Evolutionary conservation across 1,140 invertebrate species (phyloP), one percentile per base, ranked within the genome.

Genomic region (Cyclargus thomasi): DNA sequence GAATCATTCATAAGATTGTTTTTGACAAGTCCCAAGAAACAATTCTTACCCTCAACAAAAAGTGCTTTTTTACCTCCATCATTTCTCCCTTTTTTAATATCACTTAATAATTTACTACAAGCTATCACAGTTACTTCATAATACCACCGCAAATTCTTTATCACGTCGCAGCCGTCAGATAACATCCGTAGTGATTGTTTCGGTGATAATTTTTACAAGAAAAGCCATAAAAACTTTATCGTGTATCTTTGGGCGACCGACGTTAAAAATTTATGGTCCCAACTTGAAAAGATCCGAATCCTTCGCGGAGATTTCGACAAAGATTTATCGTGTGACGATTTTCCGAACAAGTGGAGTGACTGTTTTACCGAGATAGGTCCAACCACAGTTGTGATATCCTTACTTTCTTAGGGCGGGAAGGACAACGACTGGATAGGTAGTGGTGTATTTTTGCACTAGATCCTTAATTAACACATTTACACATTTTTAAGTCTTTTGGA

Each of bases 151-250:
- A 16, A 47, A 16, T 47, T 47, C 39, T 47, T 47, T 47, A 47
- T 47, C 39, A 47, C 39, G 11, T 11, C 39, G 39, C 10, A 47
- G 29, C 8, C 29, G 2, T 29, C 29, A 29, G 39, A 47, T 47
- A 47, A 11, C 10, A 47, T 47, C 14, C 14, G 14, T 47, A 14
- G 39, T 47, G 39, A 47, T 47, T 47, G 39, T 47, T 47, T 47
- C 39, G 39, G 14, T 47, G 39, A 47, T 47, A 47, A 47, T 47
- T 47, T 47, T 47, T 47, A 47, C 39, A 47, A 47, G 39, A 47
- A 47, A 47, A 47, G 39, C 39, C 39, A 47, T 47, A 47, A 47
- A 47, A 47, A 47, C 39, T 47, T 47, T 47, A 47, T 47, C 39
- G 39, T 47, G 39, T 47, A 47, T 47, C 39, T 47, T 47, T 47